Base-by-base conservation (phyloP, 2,113 vertebrate species). In the Lamprotornis superbus region DNA sequence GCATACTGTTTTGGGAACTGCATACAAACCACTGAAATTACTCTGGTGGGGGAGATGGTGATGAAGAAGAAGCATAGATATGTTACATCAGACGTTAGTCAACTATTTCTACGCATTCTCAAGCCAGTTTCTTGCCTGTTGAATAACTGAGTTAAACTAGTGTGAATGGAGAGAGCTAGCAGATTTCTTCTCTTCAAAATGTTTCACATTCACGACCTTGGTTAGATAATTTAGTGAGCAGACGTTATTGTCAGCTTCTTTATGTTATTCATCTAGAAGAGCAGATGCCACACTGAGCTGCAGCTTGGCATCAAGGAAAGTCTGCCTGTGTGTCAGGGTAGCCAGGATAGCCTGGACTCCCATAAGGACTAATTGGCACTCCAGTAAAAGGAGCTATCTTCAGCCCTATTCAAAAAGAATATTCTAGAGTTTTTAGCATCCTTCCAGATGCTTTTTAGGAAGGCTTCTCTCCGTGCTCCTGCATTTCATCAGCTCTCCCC, bases 401-500 rank as follows among this genome's bases (percentile, higher is more conserved):
- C 86, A 83, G 19, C 52, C 42, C 50, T 30, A 35, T 47, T 63
- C 13, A 49, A 81, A 89, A 39, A 63, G 53, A 91, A 70, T 33
- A 81, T 47, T 74, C 47, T 53, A 24, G 25, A 44, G 53, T 1
- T 81, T 93, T 86, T 82, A 81, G 46, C 22, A 95, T 84, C 80
- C 42, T 90, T 88, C 52, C 27, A 57, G 46, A 83, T 80, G 73
- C 37, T 88, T 88, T 86, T 89, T 78, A 77, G 73, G 67, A 87
- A 79, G 64, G 27, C 19, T 83, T 1, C 33, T 77, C 49, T 83
- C 7, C 1, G 16, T 20, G 22, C 11, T 83, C 39, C 67, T 82
- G 80, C 77, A 82, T 94, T 93, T 96, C 87, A 94, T 49, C 93
- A 92, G 79, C 63, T 89, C 74, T 94, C 55, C 47, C 46, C 68